Evolutionary conservation across 2,888 invertebrate genomes (phyloP).

Genomic region (Lumbricus terrestris): DNA sequence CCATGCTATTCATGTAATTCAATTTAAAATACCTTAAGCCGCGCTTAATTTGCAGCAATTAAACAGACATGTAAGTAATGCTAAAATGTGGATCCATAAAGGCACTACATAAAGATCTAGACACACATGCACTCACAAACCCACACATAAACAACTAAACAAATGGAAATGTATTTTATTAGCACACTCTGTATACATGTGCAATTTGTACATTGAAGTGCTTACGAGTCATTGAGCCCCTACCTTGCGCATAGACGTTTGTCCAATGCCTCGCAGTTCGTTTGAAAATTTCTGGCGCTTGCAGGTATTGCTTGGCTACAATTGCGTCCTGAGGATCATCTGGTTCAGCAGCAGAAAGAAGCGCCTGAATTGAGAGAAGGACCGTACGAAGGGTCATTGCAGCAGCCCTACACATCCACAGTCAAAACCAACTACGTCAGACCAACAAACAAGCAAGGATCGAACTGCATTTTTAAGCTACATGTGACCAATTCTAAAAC

Average conservation of each 20-base stretch:
- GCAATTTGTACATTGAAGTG: neutral
- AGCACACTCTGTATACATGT: neutral
- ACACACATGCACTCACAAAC: neutral
- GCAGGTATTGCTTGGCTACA: slow-evolving; percentile 94
- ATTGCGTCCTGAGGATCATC: slow-evolving; percentile 66
- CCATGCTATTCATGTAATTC: too few relatives aligned
- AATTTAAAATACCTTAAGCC: too few relatives aligned
- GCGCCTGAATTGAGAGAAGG: slow-evolving; percentile 88
- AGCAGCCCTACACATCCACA: slow-evolving; percentile 76
- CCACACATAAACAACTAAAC: neutral
- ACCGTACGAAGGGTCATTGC: slow-evolving; percentile 96
- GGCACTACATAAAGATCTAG: neutral
- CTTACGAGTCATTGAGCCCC: neutral
- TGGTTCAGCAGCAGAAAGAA: slow-evolving; percentile 67
- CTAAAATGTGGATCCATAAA: too few relatives aligned
- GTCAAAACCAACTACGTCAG: neutral
- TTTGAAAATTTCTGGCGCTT: slow-evolving; percentile 79
- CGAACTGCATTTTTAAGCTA: too few relatives aligned
- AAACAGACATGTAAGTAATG: too few relatives aligned
- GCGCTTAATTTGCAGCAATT: too few relatives aligned
- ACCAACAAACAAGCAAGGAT: neutral
- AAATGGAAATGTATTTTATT: neutral
- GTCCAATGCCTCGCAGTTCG: slow-evolving; percentile 95
- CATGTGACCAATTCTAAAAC: too few relatives aligned
- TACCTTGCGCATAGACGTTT: slow-evolving; percentile 77